Base-by-base conservation (phyloP, 2,797 vertebrate genomes). In the Syndactyla subalaris region DNA sequence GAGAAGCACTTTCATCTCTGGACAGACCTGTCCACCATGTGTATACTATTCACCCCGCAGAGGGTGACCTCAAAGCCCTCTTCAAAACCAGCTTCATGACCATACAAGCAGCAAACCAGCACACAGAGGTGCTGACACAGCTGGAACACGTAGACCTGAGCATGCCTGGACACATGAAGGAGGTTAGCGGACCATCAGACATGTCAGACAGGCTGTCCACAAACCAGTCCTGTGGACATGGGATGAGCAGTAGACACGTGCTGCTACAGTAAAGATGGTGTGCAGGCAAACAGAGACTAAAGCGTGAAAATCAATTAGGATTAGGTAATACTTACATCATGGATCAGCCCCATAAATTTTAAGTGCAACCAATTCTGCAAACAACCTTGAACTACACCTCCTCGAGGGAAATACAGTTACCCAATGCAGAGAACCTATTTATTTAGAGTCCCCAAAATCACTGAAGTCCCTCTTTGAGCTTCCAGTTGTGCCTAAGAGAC, bases 31-130 rank as follows among this genome's bases (percentile, higher is more conserved):
- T 86, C 91, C 76, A 84, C 38, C 48, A 22, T 38, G 36, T 59
- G 17, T 85, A 81, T n/a, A 81, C 54, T 67, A 27, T 41, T 65
- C 82, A 85, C 1, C 2, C 76, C 36, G 0, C 73, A 95, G 76
- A 94, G 92, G 70, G 66, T 71, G 94, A 93, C 95, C 95, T 96
- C 96, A 97, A 90, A 95, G 59, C 48, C 90, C 78, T 96, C 80
- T 90, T 87, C 88, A 73, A 90, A 94, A 90, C 80, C 90, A 89
- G 74, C 77, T 86, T 94, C 73, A 34, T 92, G 85, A 96, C 76
- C 88, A 90, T 93, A 49, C 93, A 94, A 55, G 92, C 83, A 90
- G 66, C 59, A 70, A 81, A 34, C 18, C 63, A 90, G 88, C 26
- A 66, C 29, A 29, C 48, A 62, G 74, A 72, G 70, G 67, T 63